Conservation (phyloP, 2,888 invertebrate species). For the Caenorhabditis doughertyi region DNA sequence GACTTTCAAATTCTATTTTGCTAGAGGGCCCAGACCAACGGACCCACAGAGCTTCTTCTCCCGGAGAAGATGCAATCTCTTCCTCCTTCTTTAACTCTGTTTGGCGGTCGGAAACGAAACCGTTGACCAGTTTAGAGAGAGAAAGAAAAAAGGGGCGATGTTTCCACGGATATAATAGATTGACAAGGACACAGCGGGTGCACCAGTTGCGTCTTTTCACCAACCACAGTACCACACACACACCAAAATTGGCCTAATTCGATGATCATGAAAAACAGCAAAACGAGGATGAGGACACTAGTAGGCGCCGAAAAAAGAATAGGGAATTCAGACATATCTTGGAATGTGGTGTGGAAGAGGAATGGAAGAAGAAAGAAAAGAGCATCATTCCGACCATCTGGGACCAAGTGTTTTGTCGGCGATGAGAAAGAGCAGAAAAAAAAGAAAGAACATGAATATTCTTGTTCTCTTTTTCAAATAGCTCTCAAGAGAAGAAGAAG, state of each 20-base stretch:
- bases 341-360: neutral
- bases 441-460: conserved; percentile 43
- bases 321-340: conserved; percentile 12
- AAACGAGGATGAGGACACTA: neutral
- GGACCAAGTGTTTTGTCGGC: conserved; percentile 53
- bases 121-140: conserved; percentile 29
- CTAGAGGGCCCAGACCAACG: neutral
- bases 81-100: conserved; percentile 37
- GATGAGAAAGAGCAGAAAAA: conserved; percentile 19
- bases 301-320: neutral
- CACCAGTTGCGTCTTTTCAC: neutral
- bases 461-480: conserved; percentile 41
- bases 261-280: conserved; percentile 33
- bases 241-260: conserved; percentile 37
- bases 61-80: conserved; percentile 35
- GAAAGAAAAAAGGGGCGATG: neutral
- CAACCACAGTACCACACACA: conserved; percentile 24
- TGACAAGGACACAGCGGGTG: conserved; percentile 46
- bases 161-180: conserved; percentile 46
- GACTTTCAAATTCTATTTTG: conserved; percentile 53
- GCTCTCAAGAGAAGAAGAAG: conserved; percentile 34
- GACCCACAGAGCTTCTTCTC: neutral
- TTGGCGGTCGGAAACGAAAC: conserved; percentile 35
- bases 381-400: conserved; percentile 47
- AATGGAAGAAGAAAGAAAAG: conserved; percentile 17